Evolutionary conservation across 2,888 invertebrate species (phyloP), one percentile per base, ranked within the genome.

Genomic region (Torymus aiolomorphi): DNA sequence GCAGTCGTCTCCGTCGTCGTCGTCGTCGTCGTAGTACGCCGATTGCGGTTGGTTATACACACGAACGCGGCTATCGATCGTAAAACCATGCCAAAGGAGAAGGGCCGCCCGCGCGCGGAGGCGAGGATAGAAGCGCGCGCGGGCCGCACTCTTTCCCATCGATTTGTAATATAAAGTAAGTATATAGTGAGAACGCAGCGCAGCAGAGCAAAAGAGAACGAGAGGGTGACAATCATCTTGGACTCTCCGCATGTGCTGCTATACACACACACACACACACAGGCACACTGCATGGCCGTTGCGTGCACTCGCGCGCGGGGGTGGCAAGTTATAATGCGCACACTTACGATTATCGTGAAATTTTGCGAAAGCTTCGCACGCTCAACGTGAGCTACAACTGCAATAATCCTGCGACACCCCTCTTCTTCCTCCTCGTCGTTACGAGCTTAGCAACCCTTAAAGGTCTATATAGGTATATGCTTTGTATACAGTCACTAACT

Each of bases 311-410:
- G 42, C 42, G 42, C 42, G 42, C 42, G 42, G 42, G 42, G 42
- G 42, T 42, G 42, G 42, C 8, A 42, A 1, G 0, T 42, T 42
- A 42, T 8, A 42, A 42, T 42, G 42, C 42, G 16, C 18, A 54
- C 56, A 76, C 76, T 76, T 76, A 76, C 76, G 42, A 54, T 42
- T 69, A 62, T 14, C 18, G 62, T n/a, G n/a, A 31, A 76, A 69
- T 69, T 67, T 67, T 76, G 24, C 20, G 12, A 61, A 31, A n/a
- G 1, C 12, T 42, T 16, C 16, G 10, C 59, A 11, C 20, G 4
- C 20, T 18, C 66, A 31, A 11, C 31, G 56, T 52, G 51, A 66
- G 16, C 14, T 16, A 2, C 14, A 10, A 20, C 49, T 24, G 24
- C 62, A 11, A 2, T 31, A 13, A 2, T 18, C 49, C 65, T 16